These are phyloP conservation scores for Andrena hattorfiana DNA, from an alignment of 2,888 invertebrate genomes.

Conservation along the genomic window DNA sequence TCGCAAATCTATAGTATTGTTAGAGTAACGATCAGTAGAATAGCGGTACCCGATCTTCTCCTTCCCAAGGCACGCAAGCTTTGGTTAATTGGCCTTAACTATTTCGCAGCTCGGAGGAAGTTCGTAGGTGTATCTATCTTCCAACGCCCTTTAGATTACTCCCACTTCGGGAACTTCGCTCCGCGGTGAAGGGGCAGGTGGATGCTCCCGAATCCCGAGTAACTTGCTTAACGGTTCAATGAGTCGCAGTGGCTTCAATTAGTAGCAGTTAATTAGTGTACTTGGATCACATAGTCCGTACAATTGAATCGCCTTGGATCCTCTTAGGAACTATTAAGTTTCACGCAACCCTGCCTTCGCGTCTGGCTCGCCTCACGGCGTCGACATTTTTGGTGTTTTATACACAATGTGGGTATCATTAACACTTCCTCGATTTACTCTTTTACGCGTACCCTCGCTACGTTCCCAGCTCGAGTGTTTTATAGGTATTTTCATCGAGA, in stretches of 20 bases:
- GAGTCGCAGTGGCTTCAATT: not conserved
- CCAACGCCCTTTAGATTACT: constrained; percentile 1
- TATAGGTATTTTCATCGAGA: too few relatives aligned
- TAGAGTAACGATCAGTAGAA: too few relatives aligned
- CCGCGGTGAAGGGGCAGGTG: not conserved
- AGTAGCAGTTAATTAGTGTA: constrained; percentile 5
- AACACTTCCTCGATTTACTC: too few relatives aligned
- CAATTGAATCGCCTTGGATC: not conserved
- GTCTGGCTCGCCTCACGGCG: not conserved
- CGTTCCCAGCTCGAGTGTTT: too few relatives aligned
- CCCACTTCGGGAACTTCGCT: not conserved
- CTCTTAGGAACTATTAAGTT: not conserved
- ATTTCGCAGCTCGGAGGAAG: not conserved
- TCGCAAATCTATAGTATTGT: too few relatives aligned
- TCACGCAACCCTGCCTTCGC: not conserved
- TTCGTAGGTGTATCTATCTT: not conserved
- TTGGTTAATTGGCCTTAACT: not conserved
- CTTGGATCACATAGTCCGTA: not conserved
- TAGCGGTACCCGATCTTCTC: not conserved
- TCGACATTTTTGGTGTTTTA: not conserved
- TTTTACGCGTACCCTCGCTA: too few relatives aligned
- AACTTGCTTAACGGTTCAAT: not conserved
- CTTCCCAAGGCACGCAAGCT: not conserved
- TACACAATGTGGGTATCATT: too few relatives aligned
- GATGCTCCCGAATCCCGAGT: not conserved